A percentile compares a stretch with the other conserved stretches of the same genome.
Evolutionary conservation across 2,113 vertebrate genomes (phyloP).

Genomic region (Datnioides undecimradiatus): DNA sequence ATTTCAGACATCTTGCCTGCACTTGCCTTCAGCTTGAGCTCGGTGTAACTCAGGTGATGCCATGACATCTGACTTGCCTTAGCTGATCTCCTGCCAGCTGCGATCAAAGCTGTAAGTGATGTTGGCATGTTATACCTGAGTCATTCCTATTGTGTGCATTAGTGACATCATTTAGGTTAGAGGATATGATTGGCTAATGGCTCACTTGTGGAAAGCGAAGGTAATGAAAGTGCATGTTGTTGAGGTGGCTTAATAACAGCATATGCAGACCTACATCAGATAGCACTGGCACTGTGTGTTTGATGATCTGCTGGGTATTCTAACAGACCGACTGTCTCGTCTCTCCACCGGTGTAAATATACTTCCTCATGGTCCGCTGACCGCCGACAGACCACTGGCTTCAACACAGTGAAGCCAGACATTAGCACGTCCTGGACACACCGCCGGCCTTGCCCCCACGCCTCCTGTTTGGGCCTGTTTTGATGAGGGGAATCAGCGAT

Average conservation of each 20-base stretch:
- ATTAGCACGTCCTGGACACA: not conserved
- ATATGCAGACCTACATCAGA: not conserved
- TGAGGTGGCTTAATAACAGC: not conserved
- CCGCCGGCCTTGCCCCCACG: not conserved
- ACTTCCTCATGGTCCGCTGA: not conserved
- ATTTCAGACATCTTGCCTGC: too few species aligned
- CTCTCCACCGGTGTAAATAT: conserved; percentile 33
- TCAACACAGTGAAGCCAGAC: not conserved
- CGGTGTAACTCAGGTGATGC: too few species aligned
- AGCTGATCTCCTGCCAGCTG: too few species aligned
- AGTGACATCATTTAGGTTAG: not conserved
- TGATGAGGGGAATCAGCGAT: conserved; percentile 63
- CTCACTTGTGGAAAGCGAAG: not conserved
- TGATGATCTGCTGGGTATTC: conserved; percentile 12
- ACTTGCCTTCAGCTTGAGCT: too few species aligned
- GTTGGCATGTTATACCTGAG: not conserved
- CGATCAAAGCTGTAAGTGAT: not conserved
- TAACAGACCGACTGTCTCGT: not conserved
- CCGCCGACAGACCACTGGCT: too few species aligned
- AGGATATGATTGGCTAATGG: not conserved
- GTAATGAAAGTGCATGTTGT: not conserved
- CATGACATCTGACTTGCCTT: too few species aligned
- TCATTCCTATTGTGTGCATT: not conserved
- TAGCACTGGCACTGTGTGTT: not conserved
- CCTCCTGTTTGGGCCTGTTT: conserved; percentile 40